Conservation (phyloP, 2,797 vertebrate species). For the Coracias cyanogaster region DNA sequence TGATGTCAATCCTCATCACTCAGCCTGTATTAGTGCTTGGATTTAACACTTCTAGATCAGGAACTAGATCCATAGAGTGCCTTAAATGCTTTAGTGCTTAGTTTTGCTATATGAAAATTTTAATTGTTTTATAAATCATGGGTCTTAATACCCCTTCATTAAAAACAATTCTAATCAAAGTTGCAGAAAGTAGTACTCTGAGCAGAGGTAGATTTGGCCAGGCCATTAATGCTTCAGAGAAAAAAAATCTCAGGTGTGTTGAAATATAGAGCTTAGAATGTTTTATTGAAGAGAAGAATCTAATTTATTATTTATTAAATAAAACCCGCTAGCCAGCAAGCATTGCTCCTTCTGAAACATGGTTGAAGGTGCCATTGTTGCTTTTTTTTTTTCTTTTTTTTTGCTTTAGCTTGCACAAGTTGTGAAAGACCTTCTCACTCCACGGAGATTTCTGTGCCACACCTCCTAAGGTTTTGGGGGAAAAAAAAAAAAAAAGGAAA, state of each 20-base stretch:
- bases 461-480: background rate
- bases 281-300: background rate
- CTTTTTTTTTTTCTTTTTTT: background rate
- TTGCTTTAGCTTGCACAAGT: background rate
- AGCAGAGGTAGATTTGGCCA: background rate
- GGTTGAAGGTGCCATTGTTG: background rate
- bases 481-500: background rate
- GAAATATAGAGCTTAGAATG: background rate
- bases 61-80: background rate
- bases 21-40: background rate
- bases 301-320: background rate
- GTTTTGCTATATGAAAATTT: background rate
- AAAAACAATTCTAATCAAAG: background rate
- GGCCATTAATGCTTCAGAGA: background rate
- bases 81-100: background rate
- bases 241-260: background rate
- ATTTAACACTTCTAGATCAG: background rate
- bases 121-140: background rate
- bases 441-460: background rate
- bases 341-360: background rate
- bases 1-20: background rate
- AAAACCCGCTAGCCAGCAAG: background rate
- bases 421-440: background rate
- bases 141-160: background rate
- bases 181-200: background rate